Conservation (phyloP, 2,888 invertebrate genomes). For the Gandaritis pyraliata region DNA sequence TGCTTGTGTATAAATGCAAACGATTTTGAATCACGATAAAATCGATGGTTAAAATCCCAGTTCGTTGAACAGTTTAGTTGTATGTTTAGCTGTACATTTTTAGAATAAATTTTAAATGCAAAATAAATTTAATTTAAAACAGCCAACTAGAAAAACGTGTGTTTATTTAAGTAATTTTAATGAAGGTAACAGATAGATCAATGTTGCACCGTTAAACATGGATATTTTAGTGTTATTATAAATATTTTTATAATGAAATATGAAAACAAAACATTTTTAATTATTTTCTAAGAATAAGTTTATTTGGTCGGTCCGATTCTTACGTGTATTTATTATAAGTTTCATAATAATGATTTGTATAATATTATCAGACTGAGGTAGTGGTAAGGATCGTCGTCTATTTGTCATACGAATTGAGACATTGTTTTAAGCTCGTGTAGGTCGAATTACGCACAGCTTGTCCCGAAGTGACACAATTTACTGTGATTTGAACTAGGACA, state of each 20-base stretch:
- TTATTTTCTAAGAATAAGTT: conserved; percentile 60
- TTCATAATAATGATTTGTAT: conserved; percentile 40
- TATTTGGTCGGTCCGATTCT: conserved; percentile 58
- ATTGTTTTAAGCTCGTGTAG: conserved; percentile 33
- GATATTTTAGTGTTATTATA: conserved; percentile 73
- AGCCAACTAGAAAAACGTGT: conserved; percentile 42
- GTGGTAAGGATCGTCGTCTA: conserved; percentile 42
- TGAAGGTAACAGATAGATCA: conserved; percentile 55
- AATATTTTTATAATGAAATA: conserved; percentile 76
- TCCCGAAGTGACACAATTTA: conserved; percentile 1
- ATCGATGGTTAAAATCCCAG: conserved; percentile 21
- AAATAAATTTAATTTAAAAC: conserved; percentile 13
- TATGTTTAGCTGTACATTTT: conserved; percentile 5
- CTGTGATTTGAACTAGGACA: conserved; percentile 4
- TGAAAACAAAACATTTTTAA: conserved; percentile 60
- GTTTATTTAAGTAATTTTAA: conserved; percentile 56
- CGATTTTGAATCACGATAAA: conserved; percentile 26
- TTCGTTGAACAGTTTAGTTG: conserved; percentile 18
- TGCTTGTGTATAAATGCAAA: conserved; percentile 11
- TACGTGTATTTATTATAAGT: conserved; percentile 53
- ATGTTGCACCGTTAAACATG: conserved; percentile 73
- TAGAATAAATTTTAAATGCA: conserved; percentile 12
- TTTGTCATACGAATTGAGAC: conserved; percentile 39
- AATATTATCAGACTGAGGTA: conserved; percentile 53
- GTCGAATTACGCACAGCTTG: conserved; percentile 35